Evolutionary conservation across 2,113 vertebrate genomes (phyloP).

Genomic region (Chauna torquata): DNA sequence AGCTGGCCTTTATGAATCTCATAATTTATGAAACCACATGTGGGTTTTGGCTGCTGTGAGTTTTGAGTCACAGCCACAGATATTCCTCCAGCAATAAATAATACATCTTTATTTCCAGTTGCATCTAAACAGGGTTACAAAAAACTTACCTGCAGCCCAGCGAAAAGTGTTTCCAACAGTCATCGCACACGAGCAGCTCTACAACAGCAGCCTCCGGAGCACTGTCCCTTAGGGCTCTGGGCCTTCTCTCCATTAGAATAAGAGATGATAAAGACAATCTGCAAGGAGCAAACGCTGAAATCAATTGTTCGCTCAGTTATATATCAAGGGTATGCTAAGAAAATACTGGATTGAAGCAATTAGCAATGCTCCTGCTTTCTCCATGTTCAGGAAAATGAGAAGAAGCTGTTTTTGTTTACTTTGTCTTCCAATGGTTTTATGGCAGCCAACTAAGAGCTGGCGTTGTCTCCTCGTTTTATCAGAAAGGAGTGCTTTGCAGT

Average conservation of each 20-base stretch:
- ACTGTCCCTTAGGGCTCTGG: neutral
- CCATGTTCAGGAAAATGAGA: neutral
- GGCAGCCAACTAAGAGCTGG: neutral
- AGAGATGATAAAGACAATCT: neutral
- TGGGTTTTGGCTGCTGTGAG: neutral
- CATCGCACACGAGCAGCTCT: neutral
- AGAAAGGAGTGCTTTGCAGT: neutral
- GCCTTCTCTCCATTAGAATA: neutral
- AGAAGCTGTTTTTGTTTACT: neutral
- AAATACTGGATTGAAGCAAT: neutral
- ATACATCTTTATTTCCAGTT: constrained; percentile 12
- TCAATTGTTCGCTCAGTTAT: neutral
- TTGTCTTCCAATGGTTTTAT: neutral
- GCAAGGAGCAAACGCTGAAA: neutral
- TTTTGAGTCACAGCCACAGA: neutral
- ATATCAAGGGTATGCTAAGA: neutral
- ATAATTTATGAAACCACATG: neutral
- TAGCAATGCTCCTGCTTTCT: neutral
- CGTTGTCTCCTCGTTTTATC: neutral
- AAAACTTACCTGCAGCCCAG: neutral
- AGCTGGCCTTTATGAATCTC: neutral
- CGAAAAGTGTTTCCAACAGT: neutral
- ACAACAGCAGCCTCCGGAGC: neutral
- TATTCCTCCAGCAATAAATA: constrained; percentile 9
- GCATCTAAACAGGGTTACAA: neutral